Conservation (phyloP, 1,140 invertebrate species). For the Tetramorium alpestre region DNA sequence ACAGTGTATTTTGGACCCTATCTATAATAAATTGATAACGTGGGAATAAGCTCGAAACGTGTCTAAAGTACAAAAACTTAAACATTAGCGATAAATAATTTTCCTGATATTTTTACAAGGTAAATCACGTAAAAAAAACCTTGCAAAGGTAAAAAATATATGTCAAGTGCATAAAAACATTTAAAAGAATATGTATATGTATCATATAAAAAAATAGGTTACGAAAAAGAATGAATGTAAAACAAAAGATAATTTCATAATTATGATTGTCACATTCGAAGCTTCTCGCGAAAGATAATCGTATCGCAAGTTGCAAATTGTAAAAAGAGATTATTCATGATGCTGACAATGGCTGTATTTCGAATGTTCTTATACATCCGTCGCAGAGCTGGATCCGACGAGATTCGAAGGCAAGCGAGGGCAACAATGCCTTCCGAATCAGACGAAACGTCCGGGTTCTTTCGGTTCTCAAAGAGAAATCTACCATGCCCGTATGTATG, state of each 20-base stretch:
- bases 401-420: constrained; percentile 12
- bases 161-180: not conserved
- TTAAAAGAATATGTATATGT: not conserved
- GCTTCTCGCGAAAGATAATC: not conserved
- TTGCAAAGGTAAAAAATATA: not conserved
- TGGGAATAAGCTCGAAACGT: not conserved
- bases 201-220: not conserved
- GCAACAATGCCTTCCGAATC: constrained; percentile 43
- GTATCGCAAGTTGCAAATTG: not conserved
- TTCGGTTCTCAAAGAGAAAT: constrained; percentile 53
- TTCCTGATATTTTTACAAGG: not conserved
- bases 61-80: not conserved
- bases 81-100: not conserved
- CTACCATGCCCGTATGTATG: constrained; percentile 1
- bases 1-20: not conserved
- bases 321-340: not conserved
- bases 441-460: constrained; percentile 32
- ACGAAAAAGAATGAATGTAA: not conserved
- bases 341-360: not conserved
- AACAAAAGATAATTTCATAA: not conserved
- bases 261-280: not conserved
- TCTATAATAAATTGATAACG: not conserved
- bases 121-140: not conserved
- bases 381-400: not conserved
- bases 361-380: constrained; percentile 32